Percentiles rank a stretch among this genome's conserved stretches.
These are phyloP conservation scores for Zalophus californianus DNA, from an alignment of 2,797 vertebrate species.

Conservation along the genomic window DNA sequence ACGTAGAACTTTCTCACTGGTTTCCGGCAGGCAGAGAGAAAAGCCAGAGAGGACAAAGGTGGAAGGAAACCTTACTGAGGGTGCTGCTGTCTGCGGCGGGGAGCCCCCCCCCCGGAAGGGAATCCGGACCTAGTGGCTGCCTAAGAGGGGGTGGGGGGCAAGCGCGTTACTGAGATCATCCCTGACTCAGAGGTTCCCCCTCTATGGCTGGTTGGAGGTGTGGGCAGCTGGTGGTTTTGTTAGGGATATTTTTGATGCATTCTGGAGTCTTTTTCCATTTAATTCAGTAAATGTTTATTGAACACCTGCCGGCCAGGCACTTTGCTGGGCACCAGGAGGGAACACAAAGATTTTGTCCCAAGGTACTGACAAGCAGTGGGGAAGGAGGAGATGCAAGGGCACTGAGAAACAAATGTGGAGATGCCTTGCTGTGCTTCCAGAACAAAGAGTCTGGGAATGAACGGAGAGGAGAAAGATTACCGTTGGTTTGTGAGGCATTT, in stretches of 20 bases:
- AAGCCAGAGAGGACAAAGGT: not conserved
- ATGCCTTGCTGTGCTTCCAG: not conserved
- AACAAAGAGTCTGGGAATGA: not conserved
- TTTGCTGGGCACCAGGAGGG: not conserved
- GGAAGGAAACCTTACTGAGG: not conserved
- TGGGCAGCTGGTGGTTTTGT: not conserved
- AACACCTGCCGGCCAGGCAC: not conserved
- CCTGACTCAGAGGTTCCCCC: not conserved
- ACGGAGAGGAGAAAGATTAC: not conserved
- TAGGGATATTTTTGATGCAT: not conserved
- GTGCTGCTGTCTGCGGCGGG: not conserved
- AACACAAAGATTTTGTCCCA: not conserved
- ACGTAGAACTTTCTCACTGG: not conserved
- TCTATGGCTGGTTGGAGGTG: not conserved
- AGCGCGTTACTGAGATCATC: not conserved
- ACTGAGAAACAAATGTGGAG: not conserved
- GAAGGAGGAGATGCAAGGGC: not conserved
- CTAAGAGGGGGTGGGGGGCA: not conserved
- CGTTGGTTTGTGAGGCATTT: not conserved
- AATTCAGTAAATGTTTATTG: not conserved
- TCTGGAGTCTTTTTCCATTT: not conserved
- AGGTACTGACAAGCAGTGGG: not conserved
- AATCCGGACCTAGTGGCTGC: not conserved
- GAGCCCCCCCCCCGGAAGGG: not conserved
- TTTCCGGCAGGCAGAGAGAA: not conserved